Evolutionary conservation across 2,797 vertebrate species (phyloP).

Genomic region (Sardinella longiceps): DNA sequence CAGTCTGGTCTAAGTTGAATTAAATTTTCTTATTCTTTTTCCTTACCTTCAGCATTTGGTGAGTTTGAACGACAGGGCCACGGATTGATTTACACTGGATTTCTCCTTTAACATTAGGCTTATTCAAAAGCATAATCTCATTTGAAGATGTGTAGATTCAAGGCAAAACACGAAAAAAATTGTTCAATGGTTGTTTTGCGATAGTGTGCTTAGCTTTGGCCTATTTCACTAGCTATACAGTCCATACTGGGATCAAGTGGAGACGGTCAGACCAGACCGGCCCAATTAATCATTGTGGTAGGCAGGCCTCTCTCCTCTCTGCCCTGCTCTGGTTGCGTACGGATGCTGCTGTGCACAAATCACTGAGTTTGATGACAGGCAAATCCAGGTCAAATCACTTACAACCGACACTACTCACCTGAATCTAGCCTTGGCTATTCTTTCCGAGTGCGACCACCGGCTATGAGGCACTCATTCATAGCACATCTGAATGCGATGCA

Average conservation of each 20-base stretch:
- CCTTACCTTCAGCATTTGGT: no score
- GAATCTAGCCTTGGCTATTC: slow-evolving; percentile 8
- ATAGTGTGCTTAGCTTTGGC: background rate
- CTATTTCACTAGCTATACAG: background rate
- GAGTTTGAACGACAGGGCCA: no score
- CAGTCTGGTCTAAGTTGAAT: no score
- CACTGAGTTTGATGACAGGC: background rate
- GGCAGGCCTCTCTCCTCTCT: no score
- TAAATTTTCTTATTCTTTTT: no score
- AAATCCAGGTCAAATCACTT: slow-evolving; percentile 18
- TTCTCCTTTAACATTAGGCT: no score
- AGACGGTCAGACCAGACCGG: background rate
- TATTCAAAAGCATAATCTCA: no score
- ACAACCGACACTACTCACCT: background rate
- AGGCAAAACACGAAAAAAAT: no score
- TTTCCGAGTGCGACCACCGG: background rate
- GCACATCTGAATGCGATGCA: background rate
- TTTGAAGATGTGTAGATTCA: no score
- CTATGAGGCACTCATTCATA: background rate
- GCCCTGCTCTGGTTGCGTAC: background rate
- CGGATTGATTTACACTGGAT: no score
- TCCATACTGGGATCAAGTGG: background rate
- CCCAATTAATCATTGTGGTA: background rate
- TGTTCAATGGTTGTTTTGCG: no score
- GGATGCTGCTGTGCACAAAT: background rate